Percentiles rank a stretch among this genome's conserved stretches.
phyloP scores from a whole-genome alignment of 2,888 invertebrate species.

The Drosophila limbata region DNA sequence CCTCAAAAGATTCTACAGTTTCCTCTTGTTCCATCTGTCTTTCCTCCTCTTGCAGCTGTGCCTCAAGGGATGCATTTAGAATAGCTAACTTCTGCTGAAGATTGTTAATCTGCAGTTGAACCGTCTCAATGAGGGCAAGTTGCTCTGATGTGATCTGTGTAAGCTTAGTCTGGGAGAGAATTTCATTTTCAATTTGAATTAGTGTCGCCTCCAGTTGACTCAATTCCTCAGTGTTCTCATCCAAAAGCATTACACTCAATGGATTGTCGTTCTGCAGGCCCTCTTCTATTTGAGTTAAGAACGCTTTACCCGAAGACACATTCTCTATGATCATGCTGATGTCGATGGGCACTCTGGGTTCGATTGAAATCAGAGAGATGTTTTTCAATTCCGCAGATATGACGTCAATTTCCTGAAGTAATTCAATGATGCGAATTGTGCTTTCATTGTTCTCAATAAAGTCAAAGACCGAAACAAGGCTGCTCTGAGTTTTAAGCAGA shows the following conservation, averaged over 20 bases:
- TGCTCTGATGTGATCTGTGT: slow-evolving; percentile 64
- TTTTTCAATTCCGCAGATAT: slow-evolving; percentile 73
- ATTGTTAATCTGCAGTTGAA: slow-evolving; percentile 70
- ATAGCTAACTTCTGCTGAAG: slow-evolving; percentile 66
- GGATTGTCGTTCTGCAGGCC: slow-evolving; percentile 71
- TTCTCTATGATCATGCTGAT: slow-evolving; percentile 69
- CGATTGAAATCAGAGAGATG: slow-evolving; percentile 33
- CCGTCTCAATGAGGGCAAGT: slow-evolving; percentile 65
- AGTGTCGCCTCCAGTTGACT: slow-evolving; percentile 67
- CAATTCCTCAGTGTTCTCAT: slow-evolving; percentile 71
- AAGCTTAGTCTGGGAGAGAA: slow-evolving; percentile 65
- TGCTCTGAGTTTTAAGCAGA: slow-evolving; percentile 76
- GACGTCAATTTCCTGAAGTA: slow-evolving; percentile 82
- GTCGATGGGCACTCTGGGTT: slow-evolving; percentile 45
- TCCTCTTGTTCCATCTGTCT: background rate
- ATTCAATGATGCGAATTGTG: slow-evolving; percentile 80
- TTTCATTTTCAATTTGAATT: slow-evolving; percentile 72
- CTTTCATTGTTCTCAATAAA: slow-evolving; percentile 83
- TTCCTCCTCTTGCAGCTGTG: slow-evolving; percentile 10
- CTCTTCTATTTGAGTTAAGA: slow-evolving; percentile 75
- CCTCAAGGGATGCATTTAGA: slow-evolving; percentile 27
- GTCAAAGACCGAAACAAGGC: slow-evolving; percentile 78
- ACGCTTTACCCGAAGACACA: slow-evolving; percentile 69
- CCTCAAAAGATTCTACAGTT: background rate
- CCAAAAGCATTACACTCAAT: slow-evolving; percentile 63